Evolutionary conservation across 2,888 invertebrate genomes (phyloP).

Genomic region (Euclidia mi): DNA sequence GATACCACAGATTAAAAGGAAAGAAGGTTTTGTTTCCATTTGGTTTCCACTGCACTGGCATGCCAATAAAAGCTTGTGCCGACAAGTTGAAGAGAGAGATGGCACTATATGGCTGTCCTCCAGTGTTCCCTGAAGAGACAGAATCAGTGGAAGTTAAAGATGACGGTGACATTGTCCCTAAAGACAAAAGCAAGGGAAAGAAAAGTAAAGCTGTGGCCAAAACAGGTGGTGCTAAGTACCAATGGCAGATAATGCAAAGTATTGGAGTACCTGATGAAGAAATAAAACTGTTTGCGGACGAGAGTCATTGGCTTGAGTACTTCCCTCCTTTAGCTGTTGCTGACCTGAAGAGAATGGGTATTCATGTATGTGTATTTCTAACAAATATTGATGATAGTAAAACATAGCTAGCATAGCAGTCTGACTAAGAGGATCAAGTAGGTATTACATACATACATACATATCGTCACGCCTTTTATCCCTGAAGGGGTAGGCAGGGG

Average conservation of each 20-base stretch:
- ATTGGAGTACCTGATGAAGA: constrained; percentile 97
- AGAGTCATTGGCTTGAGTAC: constrained; percentile 98
- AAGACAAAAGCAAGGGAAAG: constrained; percentile 94
- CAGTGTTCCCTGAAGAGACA: constrained; percentile 94
- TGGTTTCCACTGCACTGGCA: constrained; percentile 99
- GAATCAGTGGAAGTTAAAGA: constrained; percentile 83
- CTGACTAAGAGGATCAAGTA: no score
- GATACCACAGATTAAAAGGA: constrained; percentile 98
- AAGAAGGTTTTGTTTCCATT: constrained; percentile 98
- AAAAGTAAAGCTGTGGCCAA: constrained; percentile 99
- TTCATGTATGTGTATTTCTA: constrained; percentile 92
- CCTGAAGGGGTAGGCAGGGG: no score
- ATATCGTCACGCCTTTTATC: no score
- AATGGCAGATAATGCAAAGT: constrained; percentile 99
- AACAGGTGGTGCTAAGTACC: constrained; percentile 96
- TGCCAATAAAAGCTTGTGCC: constrained; percentile 99
- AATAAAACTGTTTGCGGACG: constrained; percentile 97
- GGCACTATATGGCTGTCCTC: constrained; percentile 97
- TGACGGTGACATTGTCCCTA: constrained; percentile 90
- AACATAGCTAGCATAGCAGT: no score
- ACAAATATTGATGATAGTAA: no score
- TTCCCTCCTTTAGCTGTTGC: constrained; percentile 97
- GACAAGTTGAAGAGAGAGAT: constrained; percentile 99
- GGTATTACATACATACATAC: no score
- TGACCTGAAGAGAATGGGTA: constrained; percentile 97